Evolutionary conservation across 2,888 invertebrate species (phyloP).

Genomic region (Brachynemurus nebulosus): DNA sequence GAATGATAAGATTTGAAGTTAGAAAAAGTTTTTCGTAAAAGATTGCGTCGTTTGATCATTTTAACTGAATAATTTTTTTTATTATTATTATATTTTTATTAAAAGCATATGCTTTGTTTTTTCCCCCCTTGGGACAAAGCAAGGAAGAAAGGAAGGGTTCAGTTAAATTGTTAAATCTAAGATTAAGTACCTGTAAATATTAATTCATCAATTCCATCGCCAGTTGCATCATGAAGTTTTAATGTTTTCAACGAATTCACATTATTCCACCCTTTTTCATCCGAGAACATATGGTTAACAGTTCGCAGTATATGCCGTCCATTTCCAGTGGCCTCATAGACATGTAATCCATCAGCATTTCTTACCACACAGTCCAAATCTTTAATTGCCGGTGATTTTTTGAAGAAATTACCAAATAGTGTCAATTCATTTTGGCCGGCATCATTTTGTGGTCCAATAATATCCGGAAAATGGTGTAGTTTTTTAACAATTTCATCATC

Average conservation of each 20-base stretch:
- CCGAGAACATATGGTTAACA: background rate
- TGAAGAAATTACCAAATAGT: background rate
- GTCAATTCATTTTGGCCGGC: background rate
- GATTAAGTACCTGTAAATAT: background rate
- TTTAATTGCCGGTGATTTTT: background rate
- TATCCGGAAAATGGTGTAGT: background rate
- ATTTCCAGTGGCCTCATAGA: background rate
- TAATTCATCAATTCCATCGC: background rate
- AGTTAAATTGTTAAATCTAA: no score
- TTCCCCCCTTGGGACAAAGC: no score
- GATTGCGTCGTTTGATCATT: no score
- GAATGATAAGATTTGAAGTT: no score
- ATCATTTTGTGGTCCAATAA: background rate
- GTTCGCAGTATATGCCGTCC: background rate
- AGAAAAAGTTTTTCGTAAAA: no score
- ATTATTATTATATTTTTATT: no score
- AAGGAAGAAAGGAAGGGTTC: no score
- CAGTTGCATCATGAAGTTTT: background rate
- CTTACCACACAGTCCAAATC: background rate
- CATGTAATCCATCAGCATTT: background rate
- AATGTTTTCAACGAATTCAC: background rate
- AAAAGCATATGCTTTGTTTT: no score
- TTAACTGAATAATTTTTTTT: no score
- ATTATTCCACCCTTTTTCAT: constrained; percentile 1
- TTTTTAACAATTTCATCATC: background rate